Conservation (phyloP, 2,888 invertebrate species). For the Melanargia galathea region DNA sequence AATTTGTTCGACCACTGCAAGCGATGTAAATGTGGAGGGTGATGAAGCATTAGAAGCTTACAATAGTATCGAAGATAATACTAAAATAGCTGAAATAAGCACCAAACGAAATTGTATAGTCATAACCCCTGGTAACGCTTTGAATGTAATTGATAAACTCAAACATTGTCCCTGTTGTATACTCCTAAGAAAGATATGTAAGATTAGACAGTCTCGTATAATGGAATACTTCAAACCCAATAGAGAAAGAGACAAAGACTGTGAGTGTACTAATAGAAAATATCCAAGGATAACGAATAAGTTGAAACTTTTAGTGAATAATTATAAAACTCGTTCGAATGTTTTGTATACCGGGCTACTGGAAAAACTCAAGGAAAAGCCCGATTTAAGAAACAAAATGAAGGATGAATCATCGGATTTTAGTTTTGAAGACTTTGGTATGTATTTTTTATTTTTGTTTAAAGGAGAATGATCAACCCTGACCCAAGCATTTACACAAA, state of each 20-base stretch:
- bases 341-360: constrained; percentile 47
- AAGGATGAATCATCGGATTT: constrained; percentile 27
- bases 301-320: constrained; percentile 56
- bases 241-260: constrained; percentile 40
- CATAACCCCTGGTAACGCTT: not conserved
- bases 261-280: constrained; percentile 55
- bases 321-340: constrained; percentile 50
- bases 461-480: no score
- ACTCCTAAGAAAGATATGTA: constrained; percentile 55
- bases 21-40: not conserved
- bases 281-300: constrained; percentile 60
- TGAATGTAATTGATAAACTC: not conserved
- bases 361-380: constrained; percentile 41
- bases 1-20: constrained; percentile 40
- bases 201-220: constrained; percentile 54
- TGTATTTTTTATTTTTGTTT: constrained; percentile 36
- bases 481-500: no score
- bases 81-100: not conserved
- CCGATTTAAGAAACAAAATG: constrained; percentile 19
- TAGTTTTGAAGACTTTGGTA: constrained; percentile 57
- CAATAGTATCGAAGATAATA: not conserved
- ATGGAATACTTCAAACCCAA: constrained; percentile 60
- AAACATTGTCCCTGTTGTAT: constrained; percentile 66
- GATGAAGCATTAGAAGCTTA: not conserved
- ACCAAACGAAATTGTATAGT: not conserved